Evolutionary conservation across 2,888 invertebrate genomes (phyloP).

Genomic region (Carabus problematicus): DNA sequence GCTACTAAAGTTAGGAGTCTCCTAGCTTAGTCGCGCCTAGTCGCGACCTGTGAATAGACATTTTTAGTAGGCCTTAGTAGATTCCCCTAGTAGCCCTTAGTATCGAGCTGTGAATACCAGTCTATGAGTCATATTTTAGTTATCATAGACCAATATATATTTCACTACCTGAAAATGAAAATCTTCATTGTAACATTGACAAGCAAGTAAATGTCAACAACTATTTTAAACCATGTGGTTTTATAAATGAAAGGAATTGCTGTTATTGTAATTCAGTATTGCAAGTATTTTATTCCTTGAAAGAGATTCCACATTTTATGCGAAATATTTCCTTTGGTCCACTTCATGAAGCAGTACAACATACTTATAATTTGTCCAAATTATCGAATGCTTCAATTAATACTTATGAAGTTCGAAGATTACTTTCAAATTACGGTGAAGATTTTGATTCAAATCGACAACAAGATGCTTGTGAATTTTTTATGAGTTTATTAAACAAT

Average conservation of each 20-base stretch:
- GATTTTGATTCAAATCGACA: neutral
- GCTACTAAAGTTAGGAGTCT: no score
- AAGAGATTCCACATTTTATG: neutral
- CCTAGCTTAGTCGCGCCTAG: no score
- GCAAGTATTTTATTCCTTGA: constrained; percentile 5
- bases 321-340: neutral
- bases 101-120: no score
- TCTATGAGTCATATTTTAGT: constrained; percentile 5
- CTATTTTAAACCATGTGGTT: neutral
- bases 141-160: constrained; percentile 1
- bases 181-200: neutral
- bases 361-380: neutral
- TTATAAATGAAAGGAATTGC: neutral
- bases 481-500: neutral
- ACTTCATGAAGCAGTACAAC: neutral
- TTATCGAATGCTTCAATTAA: neutral
- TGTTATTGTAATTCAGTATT: constrained; percentile 8
- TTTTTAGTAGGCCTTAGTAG: no score
- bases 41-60: no score
- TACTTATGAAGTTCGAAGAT: constrained; percentile 1
- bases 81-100: no score
- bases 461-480: constrained; percentile 9
- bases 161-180: neutral
- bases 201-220: neutral
- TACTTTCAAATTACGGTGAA: constrained; percentile 1